Evolutionary conservation across 2,888 invertebrate genomes (phyloP).

Genomic region (Drosophila peninsularis): DNA sequence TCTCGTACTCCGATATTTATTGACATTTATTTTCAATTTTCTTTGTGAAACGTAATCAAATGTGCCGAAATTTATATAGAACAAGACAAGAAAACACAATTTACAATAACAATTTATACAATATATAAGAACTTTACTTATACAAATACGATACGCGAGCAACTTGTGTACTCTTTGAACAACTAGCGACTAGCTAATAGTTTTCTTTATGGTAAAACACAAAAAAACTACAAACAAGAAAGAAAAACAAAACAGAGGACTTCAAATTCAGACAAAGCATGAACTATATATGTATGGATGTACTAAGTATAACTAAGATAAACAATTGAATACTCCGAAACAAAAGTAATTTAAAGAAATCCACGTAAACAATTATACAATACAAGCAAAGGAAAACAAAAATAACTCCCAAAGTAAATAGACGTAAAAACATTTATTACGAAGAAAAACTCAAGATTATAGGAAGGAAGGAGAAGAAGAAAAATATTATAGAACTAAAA

Average conservation of each 20-base stretch:
- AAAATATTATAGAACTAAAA: constrained; percentile 60
- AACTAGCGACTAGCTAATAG: constrained; percentile 57
- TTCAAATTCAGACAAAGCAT: constrained; percentile 44
- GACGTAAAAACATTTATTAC: constrained; percentile 47
- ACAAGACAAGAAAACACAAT: constrained; percentile 65
- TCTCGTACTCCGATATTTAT: constrained; percentile 50
- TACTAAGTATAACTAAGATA: constrained; percentile 49
- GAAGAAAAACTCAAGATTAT: constrained; percentile 42
- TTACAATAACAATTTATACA: constrained; percentile 73
- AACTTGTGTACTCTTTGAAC: constrained; percentile 62
- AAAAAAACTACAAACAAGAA: constrained; percentile 28
- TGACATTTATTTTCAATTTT: constrained; percentile 28
- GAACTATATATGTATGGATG: constrained; percentile 43
- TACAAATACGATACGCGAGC: constrained; percentile 44
- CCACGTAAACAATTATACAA: constrained; percentile 36
- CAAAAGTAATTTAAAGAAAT: constrained; percentile 17
- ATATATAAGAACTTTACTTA: constrained; percentile 59
- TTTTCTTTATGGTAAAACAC: constrained; percentile 39
- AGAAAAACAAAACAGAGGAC: constrained; percentile 39
- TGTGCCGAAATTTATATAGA: constrained; percentile 69
- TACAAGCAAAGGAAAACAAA: constrained; percentile 13
- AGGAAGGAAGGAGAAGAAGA: constrained; percentile 17
- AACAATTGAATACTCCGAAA: constrained; percentile 32
- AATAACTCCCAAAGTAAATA: constrained; percentile 36
- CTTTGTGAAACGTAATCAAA: constrained; percentile 55